Evolutionary conservation across 1,140 invertebrate genomes (phyloP).

Genomic region (Rhopalosiphum padi): DNA sequence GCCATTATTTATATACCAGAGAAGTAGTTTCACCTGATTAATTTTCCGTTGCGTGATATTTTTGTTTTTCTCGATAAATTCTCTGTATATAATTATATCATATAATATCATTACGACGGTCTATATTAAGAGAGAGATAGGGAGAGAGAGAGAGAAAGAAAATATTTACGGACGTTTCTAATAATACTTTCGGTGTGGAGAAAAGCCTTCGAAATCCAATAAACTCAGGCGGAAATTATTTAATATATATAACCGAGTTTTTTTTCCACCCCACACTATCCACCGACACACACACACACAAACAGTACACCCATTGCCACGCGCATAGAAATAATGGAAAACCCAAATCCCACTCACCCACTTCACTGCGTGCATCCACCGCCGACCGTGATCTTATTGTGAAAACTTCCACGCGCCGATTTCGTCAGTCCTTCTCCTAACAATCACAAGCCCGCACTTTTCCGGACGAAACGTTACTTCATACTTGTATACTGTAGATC

Average conservation of each 20-base stretch:
- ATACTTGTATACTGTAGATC: no score
- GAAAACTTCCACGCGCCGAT: neutral
- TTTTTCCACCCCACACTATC: neutral
- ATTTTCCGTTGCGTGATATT: neutral
- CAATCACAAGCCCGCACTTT: neutral
- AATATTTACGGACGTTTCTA: neutral
- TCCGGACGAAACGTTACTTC: neutral
- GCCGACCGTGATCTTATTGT: neutral
- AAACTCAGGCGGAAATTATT: conserved; percentile 40
- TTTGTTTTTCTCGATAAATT: neutral
- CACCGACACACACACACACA: neutral
- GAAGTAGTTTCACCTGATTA: neutral
- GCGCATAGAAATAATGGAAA: conserved; percentile 37
- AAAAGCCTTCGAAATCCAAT: conserved; percentile 41
- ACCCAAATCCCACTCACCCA: neutral
- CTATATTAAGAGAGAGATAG: neutral
- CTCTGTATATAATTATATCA: neutral
- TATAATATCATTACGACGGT: neutral
- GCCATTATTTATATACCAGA: neutral
- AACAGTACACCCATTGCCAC: neutral
- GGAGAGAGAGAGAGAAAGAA: neutral
- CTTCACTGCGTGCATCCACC: neutral
- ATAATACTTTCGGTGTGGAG: neutral
- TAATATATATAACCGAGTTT: conserved; percentile 34
- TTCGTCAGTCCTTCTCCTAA: neutral